Evolutionary conservation across 2,113 vertebrate species (phyloP), one percentile per base, ranked within the genome.

Genomic region (Hemichromis elongatus): DNA sequence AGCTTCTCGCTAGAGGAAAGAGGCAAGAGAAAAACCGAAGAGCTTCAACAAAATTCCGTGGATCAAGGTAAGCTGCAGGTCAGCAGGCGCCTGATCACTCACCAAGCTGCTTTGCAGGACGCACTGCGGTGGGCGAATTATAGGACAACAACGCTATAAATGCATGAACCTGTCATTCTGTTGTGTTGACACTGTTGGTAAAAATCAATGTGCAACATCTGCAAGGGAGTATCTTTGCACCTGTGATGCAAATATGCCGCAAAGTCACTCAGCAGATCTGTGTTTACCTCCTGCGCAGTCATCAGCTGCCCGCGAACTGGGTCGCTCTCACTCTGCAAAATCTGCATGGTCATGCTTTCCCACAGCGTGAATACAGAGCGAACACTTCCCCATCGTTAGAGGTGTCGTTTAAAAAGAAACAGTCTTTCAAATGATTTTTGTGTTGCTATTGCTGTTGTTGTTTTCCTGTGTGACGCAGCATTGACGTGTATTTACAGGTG

Each of bases 231-330:
- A 30, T 45, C 10, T 5, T 10, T 86, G 89, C 73, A 47, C 68
- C 26, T 50, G 61, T 61, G 40, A n/a, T 73, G 42, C 42, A 81
- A 53, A 47, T 89, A 63, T 95, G 89, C 90, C 87, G 93, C 94
- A 96, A 93, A 94, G 92, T 93, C 90, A 86, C 81, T 55, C 81
- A 45, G 30, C 82, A 78, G 56, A 61, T 90, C 30, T 75, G 66
- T 89, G 68, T 90, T 91, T 90, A 88, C 79, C 19, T 91, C 56
- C 2, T 93, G 90, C 91, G 93, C 90, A 94, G 84, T 86, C 81
- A 87, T 86, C 87, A 85, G 88, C 84, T 87, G 92, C 78, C 50
- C 73, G 85, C 28, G 19, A 90, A 86, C 82, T 90, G 84, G 81
- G 88, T 90, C 92, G 75, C 79, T 59, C 50, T 73, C 80, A 45